Percentiles rank a stretch among this genome's conserved stretches.
Conservation (phyloP, 1,140 invertebrate genomes). For the Papilio aristodemus region DNA sequence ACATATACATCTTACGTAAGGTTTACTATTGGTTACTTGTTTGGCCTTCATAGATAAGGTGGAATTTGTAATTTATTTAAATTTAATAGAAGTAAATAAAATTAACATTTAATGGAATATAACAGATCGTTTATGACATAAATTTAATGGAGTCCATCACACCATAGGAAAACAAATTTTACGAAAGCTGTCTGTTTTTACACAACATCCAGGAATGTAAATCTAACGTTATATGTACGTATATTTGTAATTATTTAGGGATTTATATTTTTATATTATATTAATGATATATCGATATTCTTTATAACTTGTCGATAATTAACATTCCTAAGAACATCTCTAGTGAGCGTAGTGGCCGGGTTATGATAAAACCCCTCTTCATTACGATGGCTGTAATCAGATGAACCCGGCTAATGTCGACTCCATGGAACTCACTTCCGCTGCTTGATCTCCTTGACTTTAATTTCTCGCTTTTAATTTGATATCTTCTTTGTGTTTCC, state of each 20-base stretch:
- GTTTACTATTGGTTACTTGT: neutral
- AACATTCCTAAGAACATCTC: slow-evolving; percentile 10
- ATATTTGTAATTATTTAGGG: too few species aligned
- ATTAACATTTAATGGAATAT: slow-evolving; percentile 1
- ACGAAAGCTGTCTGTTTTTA: too few species aligned
- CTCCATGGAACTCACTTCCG: slow-evolving; percentile 25
- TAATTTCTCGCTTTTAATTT: slow-evolving; percentile 25
- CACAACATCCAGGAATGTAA: too few species aligned
- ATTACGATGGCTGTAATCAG: slow-evolving; percentile 31
- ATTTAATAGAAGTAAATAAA: neutral
- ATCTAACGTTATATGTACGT: too few species aligned
- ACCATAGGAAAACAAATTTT: neutral
- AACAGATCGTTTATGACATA: neutral
- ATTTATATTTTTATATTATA: too few species aligned
- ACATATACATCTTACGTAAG: neutral
- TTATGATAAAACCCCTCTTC: slow-evolving; percentile 34
- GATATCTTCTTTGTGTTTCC: slow-evolving; percentile 24
- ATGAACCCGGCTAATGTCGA: slow-evolving; percentile 32
- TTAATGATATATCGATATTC: neutral
- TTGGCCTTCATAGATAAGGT: slow-evolving; percentile 6
- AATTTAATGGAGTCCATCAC: neutral
- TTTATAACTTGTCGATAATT: slow-evolving; percentile 7
- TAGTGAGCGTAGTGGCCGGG: slow-evolving; percentile 22
- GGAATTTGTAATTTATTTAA: neutral
- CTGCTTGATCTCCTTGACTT: slow-evolving; percentile 18